These are phyloP conservation scores for Rhincodon typus DNA, from an alignment of 2,797 vertebrate species.

Conservation along the genomic window DNA sequence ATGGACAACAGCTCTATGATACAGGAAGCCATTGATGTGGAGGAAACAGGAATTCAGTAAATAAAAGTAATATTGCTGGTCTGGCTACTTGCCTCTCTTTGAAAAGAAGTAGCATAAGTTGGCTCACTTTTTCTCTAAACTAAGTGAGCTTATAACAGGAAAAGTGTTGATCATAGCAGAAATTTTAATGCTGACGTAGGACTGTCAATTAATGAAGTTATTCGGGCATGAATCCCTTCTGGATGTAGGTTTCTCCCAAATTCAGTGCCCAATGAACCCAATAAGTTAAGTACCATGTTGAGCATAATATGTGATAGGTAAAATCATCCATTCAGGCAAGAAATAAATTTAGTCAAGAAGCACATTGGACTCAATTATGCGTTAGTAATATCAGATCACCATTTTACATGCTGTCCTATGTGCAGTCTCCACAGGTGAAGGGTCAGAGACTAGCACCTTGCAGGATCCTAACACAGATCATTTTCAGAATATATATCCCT, in stretches of 20 bases:
- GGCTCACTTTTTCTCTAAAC: neutral
- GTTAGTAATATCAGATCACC: neutral
- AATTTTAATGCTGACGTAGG: neutral
- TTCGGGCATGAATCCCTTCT: neutral
- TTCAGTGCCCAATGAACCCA: neutral
- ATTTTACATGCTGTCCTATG: neutral
- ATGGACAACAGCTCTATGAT: no score
- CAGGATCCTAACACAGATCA: neutral
- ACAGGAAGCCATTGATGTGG: no score
- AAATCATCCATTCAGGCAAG: neutral
- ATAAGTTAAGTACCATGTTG: neutral
- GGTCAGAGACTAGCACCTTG: neutral
- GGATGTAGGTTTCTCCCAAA: neutral
- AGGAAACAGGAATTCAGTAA: no score
- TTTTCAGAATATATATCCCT: neutral
- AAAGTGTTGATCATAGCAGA: neutral
- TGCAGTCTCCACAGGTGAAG: neutral
- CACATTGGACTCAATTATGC: neutral
- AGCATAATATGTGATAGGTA: neutral
- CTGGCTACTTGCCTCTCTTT: neutral
- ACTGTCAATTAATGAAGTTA: neutral
- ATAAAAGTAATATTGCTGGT: neutral
- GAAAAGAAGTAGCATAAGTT: neutral
- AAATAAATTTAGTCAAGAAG: neutral
- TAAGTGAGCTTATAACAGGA: neutral